Base-by-base conservation (phyloP, 2,888 invertebrate genomes). In the Melinaea menophilus region DNA sequence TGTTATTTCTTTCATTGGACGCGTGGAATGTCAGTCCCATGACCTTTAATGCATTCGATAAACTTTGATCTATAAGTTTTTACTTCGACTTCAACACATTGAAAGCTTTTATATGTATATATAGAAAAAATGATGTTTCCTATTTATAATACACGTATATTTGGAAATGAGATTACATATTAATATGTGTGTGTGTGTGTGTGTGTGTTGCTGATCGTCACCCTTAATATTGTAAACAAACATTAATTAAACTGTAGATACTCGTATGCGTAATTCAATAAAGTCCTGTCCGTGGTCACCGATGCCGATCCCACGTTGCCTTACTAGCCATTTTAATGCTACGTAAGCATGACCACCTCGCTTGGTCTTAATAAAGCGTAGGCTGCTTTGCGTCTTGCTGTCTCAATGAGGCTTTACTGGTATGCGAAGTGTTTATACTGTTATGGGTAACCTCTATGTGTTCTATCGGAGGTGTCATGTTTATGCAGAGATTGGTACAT, bases 1-100 rank as follows among this genome's bases (percentile, higher is more conserved):
- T 77, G 75, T 77, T 76, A 79, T 80, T 80, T 79, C 78, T 81
- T 79, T 78, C 75, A 73, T 67, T 75, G 74, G 73, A 75, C 73
- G 59, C 66, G 62, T 66, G 69, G 66, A 68, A 54, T 63, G 65
- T 62, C 67, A 74, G 73, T 77, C 76, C 71, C 74, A 74, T 75
- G 76, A 77, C 75, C 76, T 77, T 73, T 65, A 59, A 55, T 62
- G 64, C 69, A 61, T 69, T 61, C 61, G 64, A 69, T 63, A 60
- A 70, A 61, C 59, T 67, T 64, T 51, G 60, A 67, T 61, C 64
- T 66, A 64, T 62, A 59, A 63, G 59, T 63, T 66, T 71, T 70
- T 60, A 61, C 63, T 55, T 51, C 45, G 47, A 7, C 59, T 62
- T 9, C n/a, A 22, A 64, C 55, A 55, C 57, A 55, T 64, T 61